Evolutionary conservation across 2,888 invertebrate species (phyloP).

Genomic region (Papilio gigon): DNA sequence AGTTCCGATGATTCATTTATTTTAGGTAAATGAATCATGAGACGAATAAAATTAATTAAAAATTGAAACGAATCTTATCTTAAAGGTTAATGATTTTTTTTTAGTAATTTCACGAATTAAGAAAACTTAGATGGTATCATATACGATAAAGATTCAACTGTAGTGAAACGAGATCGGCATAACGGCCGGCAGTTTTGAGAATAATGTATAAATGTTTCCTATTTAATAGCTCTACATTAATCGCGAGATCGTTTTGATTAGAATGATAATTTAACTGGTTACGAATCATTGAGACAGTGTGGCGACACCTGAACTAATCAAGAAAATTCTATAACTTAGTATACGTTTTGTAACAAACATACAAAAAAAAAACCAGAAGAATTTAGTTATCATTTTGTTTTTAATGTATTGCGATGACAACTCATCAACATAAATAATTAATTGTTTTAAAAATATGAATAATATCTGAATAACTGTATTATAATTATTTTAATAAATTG

Average conservation of each 20-base stretch:
- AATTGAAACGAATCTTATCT: constrained; percentile 21
- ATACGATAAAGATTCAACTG: constrained; percentile 17
- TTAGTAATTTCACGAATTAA: constrained; percentile 16
- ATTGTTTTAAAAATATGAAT: background rate
- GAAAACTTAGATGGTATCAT: constrained; percentile 37
- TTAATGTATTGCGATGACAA: background rate
- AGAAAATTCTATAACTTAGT: background rate
- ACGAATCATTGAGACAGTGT: constrained; percentile 49
- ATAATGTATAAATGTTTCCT: constrained; percentile 46
- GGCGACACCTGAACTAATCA: constrained; percentile 44
- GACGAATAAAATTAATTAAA: constrained; percentile 35
- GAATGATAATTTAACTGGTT: constrained; percentile 45
- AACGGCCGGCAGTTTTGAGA: constrained; percentile 33
- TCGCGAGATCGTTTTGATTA: constrained; percentile 45
- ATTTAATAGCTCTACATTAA: constrained; percentile 47
- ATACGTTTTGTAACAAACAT: background rate
- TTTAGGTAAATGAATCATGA: constrained; percentile 26
- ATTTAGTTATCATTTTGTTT: background rate
- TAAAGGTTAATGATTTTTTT: constrained; percentile 39
- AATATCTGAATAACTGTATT: background rate
- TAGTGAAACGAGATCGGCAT: constrained; percentile 24
- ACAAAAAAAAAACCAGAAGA: background rate
- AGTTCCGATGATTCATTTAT: background rate
- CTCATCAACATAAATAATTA: background rate
- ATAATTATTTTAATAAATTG: background rate